These are phyloP conservation scores for Acanthosepion esculentum DNA, from an alignment of 2,888 invertebrate genomes.

Conservation along the genomic window DNA sequence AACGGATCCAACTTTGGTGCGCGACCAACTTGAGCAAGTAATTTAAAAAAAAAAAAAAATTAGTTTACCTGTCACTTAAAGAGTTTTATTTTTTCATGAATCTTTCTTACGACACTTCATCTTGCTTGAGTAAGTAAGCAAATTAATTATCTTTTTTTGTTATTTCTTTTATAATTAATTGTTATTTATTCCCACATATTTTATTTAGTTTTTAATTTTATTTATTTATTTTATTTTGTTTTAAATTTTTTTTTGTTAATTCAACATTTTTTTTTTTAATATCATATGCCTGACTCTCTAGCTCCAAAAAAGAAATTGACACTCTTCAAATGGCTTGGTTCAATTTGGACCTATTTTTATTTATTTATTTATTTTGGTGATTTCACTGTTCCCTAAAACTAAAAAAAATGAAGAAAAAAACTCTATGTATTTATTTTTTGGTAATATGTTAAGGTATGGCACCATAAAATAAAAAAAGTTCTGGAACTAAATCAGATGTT, in stretches of 20 bases:
- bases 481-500: too few species aligned
- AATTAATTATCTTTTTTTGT: not conserved
- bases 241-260: not conserved
- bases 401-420: not conserved
- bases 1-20: not conserved
- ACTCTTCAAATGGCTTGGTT: not conserved
- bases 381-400: not conserved
- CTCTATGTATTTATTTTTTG: not conserved
- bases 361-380: not conserved
- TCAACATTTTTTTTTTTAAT: not conserved
- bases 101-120: not conserved
- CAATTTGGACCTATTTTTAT: not conserved
- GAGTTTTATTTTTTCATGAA: not conserved
- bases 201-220: not conserved
- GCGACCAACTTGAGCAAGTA: not conserved
- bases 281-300: not conserved
- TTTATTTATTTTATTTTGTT: not conserved
- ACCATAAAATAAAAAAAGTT: too few species aligned
- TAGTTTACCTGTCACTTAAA: not conserved
- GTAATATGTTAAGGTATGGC: too few species aligned
- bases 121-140: not conserved
- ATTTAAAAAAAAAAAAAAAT: not conserved
- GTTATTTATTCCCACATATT: too few species aligned
- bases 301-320: not conserved
- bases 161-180: not conserved